phyloP scores from a whole-genome alignment of 2,113 vertebrate species.

The pig (Sus scrofa) region T2T-Sscrofa CM000819.6:11407501-11408000 shows the following conservation, averaged over 20 bases:
- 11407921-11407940: neutral
- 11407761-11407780: neutral
- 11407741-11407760: fast-evolving
- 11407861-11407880: neutral
- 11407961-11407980: neutral
- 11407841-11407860: neutral
- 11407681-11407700: fast-evolving
- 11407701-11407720: neutral
- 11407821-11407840: neutral
- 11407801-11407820: neutral
- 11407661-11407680: neutral
- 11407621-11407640: neutral
- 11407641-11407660: neutral
- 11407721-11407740: neutral
- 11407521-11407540: neutral
- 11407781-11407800: neutral
- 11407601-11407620: neutral
- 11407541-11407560: fast-evolving
- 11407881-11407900: neutral
- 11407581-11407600: neutral
- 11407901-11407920: no score
- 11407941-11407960: neutral
- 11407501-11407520: fast-evolving
- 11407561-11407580: neutral
- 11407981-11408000: neutral